A percentile compares a stretch with the other conserved stretches of the same genome.
Conservation (phyloP, 2,797 vertebrate species). For the Oophaga sylvatica region DNA sequence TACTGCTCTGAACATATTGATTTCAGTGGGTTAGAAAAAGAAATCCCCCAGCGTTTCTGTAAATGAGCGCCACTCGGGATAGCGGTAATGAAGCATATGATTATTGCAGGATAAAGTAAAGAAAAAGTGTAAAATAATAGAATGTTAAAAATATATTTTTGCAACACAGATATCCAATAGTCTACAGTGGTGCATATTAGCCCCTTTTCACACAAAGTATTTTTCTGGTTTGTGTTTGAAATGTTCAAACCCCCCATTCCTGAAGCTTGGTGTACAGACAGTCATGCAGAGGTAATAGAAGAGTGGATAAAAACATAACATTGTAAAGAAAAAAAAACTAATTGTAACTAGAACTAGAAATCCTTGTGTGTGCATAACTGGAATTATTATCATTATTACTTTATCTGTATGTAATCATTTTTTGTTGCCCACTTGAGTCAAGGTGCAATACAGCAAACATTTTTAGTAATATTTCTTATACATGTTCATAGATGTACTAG, state of each 20-base stretch:
- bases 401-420: too few species aligned
- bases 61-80: not conserved
- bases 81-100: not conserved
- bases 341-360: too few species aligned
- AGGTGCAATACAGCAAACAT: too few species aligned
- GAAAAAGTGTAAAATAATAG: not conserved
- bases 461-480: too few species aligned
- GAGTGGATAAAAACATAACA: not conserved
- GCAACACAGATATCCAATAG: not conserved
- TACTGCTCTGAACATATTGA: constrained; percentile 23
- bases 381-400: too few species aligned
- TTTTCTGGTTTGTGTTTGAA: not conserved
- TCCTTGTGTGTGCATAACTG: too few species aligned
- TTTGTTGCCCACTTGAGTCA: too few species aligned
- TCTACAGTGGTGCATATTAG: not conserved
- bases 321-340: too few species aligned
- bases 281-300: too few species aligned
- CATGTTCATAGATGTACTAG: too few species aligned
- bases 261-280: not conserved
- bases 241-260: not conserved
- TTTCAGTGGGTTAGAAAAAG: not conserved
- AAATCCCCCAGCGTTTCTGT: not conserved
- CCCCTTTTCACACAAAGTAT: not conserved
- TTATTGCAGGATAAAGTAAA: not conserved
- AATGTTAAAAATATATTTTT: not conserved